Conservation (phyloP, 2,113 vertebrate species). For the Chauna torquata region DNA sequence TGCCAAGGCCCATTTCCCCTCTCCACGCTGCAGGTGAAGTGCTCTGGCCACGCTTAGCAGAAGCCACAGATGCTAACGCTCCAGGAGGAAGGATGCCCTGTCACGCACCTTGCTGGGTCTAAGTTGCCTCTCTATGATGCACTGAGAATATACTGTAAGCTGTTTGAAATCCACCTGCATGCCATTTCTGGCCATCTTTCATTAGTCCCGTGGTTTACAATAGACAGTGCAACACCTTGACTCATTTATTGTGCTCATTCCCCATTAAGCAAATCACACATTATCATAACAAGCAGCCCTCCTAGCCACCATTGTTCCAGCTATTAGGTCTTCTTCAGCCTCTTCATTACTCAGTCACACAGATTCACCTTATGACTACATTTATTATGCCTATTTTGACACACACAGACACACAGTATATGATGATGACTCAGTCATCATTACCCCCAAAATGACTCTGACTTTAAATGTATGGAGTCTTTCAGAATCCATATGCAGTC, state of each 20-base stretch:
- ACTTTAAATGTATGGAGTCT: constrained; percentile 26
- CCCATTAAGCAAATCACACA: constrained; percentile 8
- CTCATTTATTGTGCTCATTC: neutral
- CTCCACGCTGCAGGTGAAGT: neutral
- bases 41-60: neutral
- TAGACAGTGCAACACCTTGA: neutral
- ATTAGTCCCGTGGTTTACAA: neutral
- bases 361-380: constrained; percentile 37
- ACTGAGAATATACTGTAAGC: neutral
- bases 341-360: constrained; percentile 6
- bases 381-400: constrained; percentile 38
- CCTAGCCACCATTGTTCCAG: neutral
- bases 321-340: constrained; percentile 32
- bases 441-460: neutral
- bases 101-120: neutral
- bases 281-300: constrained; percentile 4
- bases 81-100: neutral
- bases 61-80: neutral
- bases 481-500: neutral
- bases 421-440: constrained; percentile 26
- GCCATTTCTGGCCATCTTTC: neutral
- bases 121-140: accelerated
- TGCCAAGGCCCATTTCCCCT: neutral
- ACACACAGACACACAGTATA: neutral
- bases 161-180: neutral